Conservation (phyloP, 2,797 vertebrate species). For the Enteromius mattozi region DNA sequence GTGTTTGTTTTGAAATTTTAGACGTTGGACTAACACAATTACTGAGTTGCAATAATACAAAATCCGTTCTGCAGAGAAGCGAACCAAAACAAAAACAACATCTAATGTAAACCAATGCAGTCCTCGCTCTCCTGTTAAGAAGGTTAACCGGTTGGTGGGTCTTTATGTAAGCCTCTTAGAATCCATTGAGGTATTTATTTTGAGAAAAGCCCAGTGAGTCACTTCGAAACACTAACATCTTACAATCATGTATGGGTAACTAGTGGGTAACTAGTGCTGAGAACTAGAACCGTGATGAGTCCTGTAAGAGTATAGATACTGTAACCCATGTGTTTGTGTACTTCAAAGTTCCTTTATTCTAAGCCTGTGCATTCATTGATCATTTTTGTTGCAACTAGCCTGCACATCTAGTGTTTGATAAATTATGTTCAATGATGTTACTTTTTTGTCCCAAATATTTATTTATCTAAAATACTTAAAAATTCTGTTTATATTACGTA, state of each 20-base stretch:
- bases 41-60: not conserved
- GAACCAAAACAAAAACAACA: slow-evolving; percentile 67
- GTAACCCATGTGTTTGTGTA: not conserved
- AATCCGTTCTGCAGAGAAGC: not conserved
- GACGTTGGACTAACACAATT: not conserved
- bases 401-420: not conserved
- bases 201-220: slow-evolving; percentile 55
- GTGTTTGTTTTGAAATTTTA: slow-evolving; percentile 6
- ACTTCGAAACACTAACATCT: slow-evolving; percentile 11
- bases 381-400: not conserved
- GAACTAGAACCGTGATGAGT: not conserved
- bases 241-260: not conserved
- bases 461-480: not conserved
- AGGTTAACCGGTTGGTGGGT: slow-evolving; percentile 72
- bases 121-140: slow-evolving; percentile 60
- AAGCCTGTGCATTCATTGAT: not conserved
- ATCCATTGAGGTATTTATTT: slow-evolving; percentile 57
- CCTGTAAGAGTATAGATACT: not conserved
- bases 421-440: not conserved
- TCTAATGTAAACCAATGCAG: slow-evolving; percentile 55
- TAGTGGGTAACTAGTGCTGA: no score
- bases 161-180: slow-evolving; percentile 77
- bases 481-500: not conserved
- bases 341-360: not conserved
- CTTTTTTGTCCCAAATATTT: not conserved